Conservation (phyloP, 1,140 invertebrate species). For the Condylostylus longicornis region DNA sequence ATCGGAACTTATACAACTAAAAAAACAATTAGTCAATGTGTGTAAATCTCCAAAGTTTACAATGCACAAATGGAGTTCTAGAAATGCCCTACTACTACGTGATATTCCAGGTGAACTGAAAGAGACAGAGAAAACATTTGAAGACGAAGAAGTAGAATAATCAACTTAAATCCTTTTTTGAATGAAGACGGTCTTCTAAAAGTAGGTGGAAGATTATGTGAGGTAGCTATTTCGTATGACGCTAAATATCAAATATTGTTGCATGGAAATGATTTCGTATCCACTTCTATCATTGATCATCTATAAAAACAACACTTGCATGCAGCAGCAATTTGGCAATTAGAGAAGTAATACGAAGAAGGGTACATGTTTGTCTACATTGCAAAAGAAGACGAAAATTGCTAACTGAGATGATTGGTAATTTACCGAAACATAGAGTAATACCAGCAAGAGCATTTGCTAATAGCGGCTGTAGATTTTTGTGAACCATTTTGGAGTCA, state of each 20-base stretch:
- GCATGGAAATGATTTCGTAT: too few species aligned
- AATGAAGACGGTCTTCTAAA: slow-evolving; percentile 21
- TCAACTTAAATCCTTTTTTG: slow-evolving; percentile 27
- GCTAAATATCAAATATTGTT: slow-evolving; percentile 32
- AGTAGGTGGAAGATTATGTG: slow-evolving; percentile 27
- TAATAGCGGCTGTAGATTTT: slow-evolving; percentile 11
- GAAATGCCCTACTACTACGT: too few species aligned
- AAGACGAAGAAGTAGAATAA: neutral
- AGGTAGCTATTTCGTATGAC: slow-evolving; percentile 15
- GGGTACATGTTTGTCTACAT: neutral
- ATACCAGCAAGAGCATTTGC: slow-evolving; percentile 5
- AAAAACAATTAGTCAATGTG: slow-evolving; percentile 1
- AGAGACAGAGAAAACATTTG: neutral
- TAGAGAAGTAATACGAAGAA: neutral
- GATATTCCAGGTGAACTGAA: neutral
- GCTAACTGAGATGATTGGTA: neutral
- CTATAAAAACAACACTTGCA: slow-evolving; percentile 15
- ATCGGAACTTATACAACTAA: slow-evolving; percentile 2
- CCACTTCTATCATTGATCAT: slow-evolving; percentile 1
- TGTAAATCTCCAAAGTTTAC: too few species aligned
- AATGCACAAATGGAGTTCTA: too few species aligned
- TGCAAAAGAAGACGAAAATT: neutral
- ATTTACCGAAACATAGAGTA: slow-evolving; percentile 2
- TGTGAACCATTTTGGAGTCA: slow-evolving; percentile 9
- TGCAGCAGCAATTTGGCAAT: slow-evolving; percentile 13